A percentile compares a stretch with the other conserved stretches of the same genome.
Evolutionary conservation across 2,888 invertebrate genomes (phyloP).

Genomic region (Eupithecia inturbata): DNA sequence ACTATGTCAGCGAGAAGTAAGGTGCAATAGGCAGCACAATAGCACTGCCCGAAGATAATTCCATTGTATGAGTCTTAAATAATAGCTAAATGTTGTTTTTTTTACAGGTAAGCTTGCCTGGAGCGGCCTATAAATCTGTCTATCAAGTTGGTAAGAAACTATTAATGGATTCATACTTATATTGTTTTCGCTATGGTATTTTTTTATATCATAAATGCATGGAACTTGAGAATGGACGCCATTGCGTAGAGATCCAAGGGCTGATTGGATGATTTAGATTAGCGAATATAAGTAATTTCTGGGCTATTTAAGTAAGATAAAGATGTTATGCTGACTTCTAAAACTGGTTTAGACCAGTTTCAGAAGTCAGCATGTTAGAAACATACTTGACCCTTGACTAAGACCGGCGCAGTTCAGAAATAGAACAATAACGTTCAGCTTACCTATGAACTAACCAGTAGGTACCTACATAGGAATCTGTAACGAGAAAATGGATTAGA

Average conservation of each 20-base stretch:
- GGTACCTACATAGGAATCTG: too few species aligned
- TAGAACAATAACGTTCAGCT: too few species aligned
- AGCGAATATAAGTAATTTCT: neutral
- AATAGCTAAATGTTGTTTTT: conserved; percentile 42
- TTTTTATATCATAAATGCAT: neutral
- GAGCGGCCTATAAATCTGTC: conserved; percentile 44
- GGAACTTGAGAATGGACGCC: neutral
- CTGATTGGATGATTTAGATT: neutral
- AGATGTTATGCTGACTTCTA: too few species aligned
- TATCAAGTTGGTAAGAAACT: conserved; percentile 36
- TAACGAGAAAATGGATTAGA: neutral
- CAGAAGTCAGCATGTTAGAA: too few species aligned
- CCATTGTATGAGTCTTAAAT: conserved; percentile 46
- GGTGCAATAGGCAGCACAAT: conserved; percentile 48
- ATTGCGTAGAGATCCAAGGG: neutral
- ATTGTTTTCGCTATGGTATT: neutral
- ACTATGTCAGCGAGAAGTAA: conserved; percentile 39
- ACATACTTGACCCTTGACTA: too few species aligned
- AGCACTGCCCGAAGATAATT: conserved; percentile 43
- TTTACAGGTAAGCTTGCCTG: conserved; percentile 43
- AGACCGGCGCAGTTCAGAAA: too few species aligned
- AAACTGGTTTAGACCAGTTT: too few species aligned
- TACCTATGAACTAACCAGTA: too few species aligned
- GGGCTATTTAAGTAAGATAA: neutral
- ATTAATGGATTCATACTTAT: conserved; percentile 25